Conservation (phyloP, 1,140 invertebrate species). For the Orius insidiosus region DNA sequence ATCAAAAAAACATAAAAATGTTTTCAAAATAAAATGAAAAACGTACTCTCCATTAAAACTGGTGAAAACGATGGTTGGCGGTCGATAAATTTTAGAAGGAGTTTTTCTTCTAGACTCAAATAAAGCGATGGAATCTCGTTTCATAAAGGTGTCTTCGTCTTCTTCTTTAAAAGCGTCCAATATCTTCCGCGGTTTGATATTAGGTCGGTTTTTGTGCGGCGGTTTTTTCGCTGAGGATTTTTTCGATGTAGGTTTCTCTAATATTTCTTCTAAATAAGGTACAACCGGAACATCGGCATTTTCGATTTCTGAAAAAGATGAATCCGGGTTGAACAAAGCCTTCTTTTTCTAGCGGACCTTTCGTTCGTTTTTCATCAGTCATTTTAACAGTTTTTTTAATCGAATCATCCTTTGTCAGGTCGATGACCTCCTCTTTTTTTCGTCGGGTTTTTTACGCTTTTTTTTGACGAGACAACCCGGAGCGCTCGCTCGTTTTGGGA, state of each 20-base stretch:
- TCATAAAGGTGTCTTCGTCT: not conserved
- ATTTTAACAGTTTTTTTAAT: not conserved
- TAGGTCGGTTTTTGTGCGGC: not conserved
- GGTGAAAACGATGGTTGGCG: slow-evolving; percentile 21
- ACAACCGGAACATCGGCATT: no score
- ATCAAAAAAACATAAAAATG: slow-evolving; percentile 9
- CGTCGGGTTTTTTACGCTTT: not conserved
- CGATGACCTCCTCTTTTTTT: not conserved
- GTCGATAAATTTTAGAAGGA: not conserved
- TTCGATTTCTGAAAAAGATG: no score
- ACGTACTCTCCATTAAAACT: slow-evolving; percentile 21
- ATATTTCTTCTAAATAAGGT: no score
- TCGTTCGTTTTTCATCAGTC: not conserved
- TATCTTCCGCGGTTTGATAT: not conserved
- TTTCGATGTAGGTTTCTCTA: no score
- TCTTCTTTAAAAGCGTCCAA: not conserved
- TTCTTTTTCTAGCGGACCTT: not conserved
- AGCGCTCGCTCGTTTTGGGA: no score
- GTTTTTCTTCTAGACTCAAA: slow-evolving; percentile 11
- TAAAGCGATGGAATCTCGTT: slow-evolving; percentile 1
- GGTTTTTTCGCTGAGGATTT: not conserved
- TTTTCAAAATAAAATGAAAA: not conserved
- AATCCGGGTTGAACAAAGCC: not conserved
- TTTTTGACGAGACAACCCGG: not conserved
- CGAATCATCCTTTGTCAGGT: not conserved